Percentiles rank a stretch among this genome's conserved stretches.
These are phyloP conservation scores for Gallinago nigripennis DNA, from an alignment of 2,797 vertebrate species.

Conservation along the genomic window DNA sequence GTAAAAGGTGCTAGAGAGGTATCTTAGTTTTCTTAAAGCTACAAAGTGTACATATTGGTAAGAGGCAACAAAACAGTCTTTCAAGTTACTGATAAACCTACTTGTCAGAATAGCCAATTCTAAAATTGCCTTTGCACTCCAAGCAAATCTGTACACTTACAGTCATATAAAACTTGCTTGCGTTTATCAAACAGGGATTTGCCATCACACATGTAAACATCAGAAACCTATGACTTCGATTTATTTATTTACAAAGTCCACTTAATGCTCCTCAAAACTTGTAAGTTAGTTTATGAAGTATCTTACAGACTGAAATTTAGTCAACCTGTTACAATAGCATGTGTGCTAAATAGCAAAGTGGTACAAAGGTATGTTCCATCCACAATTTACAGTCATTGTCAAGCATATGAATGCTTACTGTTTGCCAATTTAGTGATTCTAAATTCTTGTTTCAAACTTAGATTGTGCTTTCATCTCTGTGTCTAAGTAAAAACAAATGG, in stretches of 20 bases:
- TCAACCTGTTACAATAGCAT: not conserved
- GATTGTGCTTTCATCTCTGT: not conserved
- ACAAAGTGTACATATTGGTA: not conserved
- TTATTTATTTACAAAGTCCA: not conserved
- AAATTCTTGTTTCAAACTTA: not conserved
- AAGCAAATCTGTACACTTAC: not conserved
- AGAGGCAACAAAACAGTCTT: not conserved
- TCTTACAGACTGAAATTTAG: not conserved
- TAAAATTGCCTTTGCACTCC: not conserved
- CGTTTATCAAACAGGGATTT: not conserved
- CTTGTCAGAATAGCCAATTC: not conserved
- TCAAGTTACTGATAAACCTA: not conserved
- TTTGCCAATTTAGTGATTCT: not conserved
- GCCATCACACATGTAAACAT: not conserved
- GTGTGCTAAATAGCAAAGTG: not conserved
- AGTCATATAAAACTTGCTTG: not conserved
- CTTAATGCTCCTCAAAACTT: not conserved
- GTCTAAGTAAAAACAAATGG: constrained; percentile 15
- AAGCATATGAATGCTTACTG: not conserved
- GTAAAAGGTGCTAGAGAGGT: not conserved
- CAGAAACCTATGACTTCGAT: not conserved
- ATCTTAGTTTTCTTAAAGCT: not conserved
- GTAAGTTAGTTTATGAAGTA: not conserved
- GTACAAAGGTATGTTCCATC: not conserved
- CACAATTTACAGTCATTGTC: not conserved